phyloP scores from a whole-genome alignment of 2,113 vertebrate species.

The Telmatochromis sp. region DNA sequence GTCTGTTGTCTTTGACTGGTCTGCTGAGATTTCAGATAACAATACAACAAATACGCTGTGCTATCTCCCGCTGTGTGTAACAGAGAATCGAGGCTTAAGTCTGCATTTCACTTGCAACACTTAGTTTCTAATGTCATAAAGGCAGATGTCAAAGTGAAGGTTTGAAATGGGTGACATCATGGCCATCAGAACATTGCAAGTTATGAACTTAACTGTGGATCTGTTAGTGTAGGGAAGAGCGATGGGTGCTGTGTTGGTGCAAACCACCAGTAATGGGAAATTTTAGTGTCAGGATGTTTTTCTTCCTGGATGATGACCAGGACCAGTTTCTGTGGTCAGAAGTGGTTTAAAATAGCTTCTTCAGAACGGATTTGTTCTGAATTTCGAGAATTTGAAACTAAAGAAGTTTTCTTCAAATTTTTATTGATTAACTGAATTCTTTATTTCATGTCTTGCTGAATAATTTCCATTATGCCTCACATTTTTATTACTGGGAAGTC shows the following conservation, averaged over 20 bases:
- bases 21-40: background rate
- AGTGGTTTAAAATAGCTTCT: background rate
- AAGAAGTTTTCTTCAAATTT: accelerated
- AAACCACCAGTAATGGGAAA: background rate
- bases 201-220: background rate
- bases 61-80: accelerated
- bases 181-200: accelerated
- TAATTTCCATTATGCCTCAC: too few relatives aligned
- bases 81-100: background rate
- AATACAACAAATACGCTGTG: background rate
- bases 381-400: accelerated
- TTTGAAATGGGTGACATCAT: background rate
- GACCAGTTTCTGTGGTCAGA: background rate
- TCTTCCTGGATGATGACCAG: background rate
- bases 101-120: accelerated
- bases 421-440: accelerated
- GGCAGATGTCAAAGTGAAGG: background rate
- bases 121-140: accelerated
- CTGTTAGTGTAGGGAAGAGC: accelerated
- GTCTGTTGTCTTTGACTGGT: background rate
- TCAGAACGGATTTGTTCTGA: accelerated
- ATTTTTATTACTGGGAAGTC: too few relatives aligned
- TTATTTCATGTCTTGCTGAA: too few relatives aligned
- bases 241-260: background rate
- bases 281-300: background rate